Conservation (phyloP, 2,888 invertebrate genomes). For the Argyresthia goedartella region DNA sequence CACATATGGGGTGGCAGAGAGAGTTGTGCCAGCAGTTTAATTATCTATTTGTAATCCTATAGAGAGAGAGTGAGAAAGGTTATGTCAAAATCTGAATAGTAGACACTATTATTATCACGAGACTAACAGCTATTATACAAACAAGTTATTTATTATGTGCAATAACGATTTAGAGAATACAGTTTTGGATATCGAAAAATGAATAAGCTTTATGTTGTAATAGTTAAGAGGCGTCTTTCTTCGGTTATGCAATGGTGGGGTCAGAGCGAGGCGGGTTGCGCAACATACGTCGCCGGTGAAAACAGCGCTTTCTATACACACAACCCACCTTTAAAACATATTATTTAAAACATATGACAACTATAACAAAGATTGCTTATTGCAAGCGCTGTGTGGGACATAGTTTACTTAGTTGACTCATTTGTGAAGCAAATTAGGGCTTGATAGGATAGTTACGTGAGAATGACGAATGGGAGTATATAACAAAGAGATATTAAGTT, state of each 20-base stretch:
- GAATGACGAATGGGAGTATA: neutral
- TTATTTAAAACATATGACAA: neutral
- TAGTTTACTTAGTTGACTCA: neutral
- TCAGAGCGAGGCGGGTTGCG: conserved; percentile 47
- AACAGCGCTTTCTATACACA: conserved; percentile 6
- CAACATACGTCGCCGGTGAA: conserved; percentile 5
- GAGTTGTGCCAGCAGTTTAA: too few relatives aligned
- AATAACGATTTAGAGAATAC: neutral
- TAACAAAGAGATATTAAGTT: neutral
- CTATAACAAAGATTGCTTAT: neutral
- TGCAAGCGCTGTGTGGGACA: too few relatives aligned
- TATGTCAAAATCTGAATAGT: neutral
- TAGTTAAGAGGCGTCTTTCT: conserved; percentile 36
- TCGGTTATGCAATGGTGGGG: conserved; percentile 53
- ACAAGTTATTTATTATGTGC: neutral
- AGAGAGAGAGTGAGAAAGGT: neutral
- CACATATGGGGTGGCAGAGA: too few relatives aligned
- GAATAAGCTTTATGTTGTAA: conserved; percentile 25
- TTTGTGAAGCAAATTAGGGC: neutral
- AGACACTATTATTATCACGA: neutral
- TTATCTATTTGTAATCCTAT: too few relatives aligned
- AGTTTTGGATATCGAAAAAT: conserved; percentile 34
- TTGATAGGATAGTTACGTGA: neutral
- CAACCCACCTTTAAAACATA: neutral
- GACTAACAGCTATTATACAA: neutral